phyloP scores from a whole-genome alignment of 2,113 vertebrate species.

The Laticauda laticaudata region DNA sequence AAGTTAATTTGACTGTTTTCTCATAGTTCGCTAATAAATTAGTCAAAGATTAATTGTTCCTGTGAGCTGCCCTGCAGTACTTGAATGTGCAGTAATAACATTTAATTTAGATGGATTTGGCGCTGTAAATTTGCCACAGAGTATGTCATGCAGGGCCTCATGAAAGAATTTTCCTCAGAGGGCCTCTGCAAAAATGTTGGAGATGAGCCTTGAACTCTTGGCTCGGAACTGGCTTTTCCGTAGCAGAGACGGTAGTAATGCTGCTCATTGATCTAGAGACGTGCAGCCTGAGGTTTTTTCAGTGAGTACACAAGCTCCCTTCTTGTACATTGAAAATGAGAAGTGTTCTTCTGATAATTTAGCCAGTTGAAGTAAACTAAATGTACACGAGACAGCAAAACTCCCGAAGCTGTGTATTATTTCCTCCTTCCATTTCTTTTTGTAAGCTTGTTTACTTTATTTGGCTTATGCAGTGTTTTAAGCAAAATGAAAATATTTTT shows the following conservation, averaged over 20 bases:
- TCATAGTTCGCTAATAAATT: background rate
- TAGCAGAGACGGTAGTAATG: constrained; percentile 52
- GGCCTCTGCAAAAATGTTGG: constrained; percentile 70
- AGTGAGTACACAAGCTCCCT: constrained; percentile 58
- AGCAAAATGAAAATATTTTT: constrained; percentile 11
- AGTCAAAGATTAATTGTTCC: background rate
- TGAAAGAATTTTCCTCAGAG: constrained; percentile 64
- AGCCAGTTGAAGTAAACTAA: constrained; percentile 34
- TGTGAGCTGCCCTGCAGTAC: constrained; percentile 9
- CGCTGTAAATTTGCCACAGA: background rate
- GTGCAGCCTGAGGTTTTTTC: constrained; percentile 51
- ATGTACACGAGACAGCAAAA: background rate
- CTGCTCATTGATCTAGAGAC: constrained; percentile 65
- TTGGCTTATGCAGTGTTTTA: constrained; percentile 27
- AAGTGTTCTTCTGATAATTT: constrained; percentile 60
- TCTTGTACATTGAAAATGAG: constrained; percentile 44
- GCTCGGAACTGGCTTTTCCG: constrained; percentile 69
- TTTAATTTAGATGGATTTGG: constrained; percentile 6
- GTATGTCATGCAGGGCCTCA: constrained; percentile 44
- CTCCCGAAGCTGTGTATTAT: background rate
- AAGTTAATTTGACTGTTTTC: background rate
- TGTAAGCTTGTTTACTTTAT: constrained; percentile 22
- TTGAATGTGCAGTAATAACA: fast-evolving
- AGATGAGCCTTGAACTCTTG: constrained; percentile 67
- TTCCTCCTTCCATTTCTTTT: background rate